Evolutionary conservation across 2,797 vertebrate genomes (phyloP), one percentile per base, ranked within the genome.

Genomic region (Spatula clypeata): DNA sequence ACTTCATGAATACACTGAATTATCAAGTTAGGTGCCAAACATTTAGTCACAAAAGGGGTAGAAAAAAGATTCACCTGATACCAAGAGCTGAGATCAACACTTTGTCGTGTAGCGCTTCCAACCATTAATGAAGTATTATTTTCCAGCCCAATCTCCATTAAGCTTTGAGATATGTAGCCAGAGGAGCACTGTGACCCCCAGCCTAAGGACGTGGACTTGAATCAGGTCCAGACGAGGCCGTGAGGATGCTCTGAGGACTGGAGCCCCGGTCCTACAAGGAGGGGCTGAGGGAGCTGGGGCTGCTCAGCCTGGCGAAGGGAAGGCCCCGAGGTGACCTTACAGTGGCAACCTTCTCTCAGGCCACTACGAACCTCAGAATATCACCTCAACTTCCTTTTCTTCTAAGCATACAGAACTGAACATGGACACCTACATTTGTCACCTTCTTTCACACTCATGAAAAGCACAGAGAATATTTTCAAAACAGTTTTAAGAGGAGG

Each of bases 371-470:
- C 7, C 86, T 75, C 17, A 66, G 8, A 40, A 66, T 84, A 88
- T 86, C 79, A 79, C 85, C 71, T 65, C 27, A 61, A 65, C 54
- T 77, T 90, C 20, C 51, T 87, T 86, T 87, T 81, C 65, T 92
- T 82, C 57, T 67, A 15, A 80, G 54, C 15, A 42, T 19, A 13
- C 36, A 77, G 76, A 93, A 79, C 18, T n/a, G 31, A 67, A 32
- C 9, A 10, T 7, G 75, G 34, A 82, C 60, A 32, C 11, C n/a
- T 29, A 11, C 27, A 42, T 60, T 65, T 76, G 54, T 51, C 1
- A 1, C 17, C 15, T 67, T 86, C 70, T 73, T 79, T 84, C 45
- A 49, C 89, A 32, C 38, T 47, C 45, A 75, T 49, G 18, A 83
- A 73, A 88, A 87, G n/a, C 0, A 0, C 66, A 60, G 1, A 72